Evolutionary conservation across 2,797 vertebrate genomes (phyloP).

Genomic region (Sphenopsis melanotis): DNA sequence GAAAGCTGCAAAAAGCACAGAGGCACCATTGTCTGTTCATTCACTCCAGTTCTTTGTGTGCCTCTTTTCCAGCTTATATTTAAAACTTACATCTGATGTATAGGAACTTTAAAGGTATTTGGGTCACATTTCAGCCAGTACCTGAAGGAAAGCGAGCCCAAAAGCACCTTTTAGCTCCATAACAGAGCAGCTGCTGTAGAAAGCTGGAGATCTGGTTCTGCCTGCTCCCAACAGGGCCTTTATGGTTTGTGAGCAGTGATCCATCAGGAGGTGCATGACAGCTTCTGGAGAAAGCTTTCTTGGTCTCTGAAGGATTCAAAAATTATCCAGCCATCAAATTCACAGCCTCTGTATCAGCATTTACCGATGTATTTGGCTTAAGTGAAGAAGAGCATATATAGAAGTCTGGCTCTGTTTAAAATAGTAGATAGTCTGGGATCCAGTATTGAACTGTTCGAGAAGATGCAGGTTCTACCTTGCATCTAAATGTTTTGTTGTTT

Average conservation of each 20-base stretch:
- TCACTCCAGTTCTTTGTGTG: background rate
- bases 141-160: background rate
- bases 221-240: background rate
- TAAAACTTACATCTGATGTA: background rate
- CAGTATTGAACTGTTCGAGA: background rate
- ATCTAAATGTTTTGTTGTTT: background rate
- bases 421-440: background rate
- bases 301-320: slow-evolving; percentile 45
- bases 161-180: background rate
- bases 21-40: background rate
- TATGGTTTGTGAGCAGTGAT: slow-evolving; percentile 37
- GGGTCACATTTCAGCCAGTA: background rate
- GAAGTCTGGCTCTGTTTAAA: slow-evolving; percentile 37
- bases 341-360: slow-evolving; percentile 60
- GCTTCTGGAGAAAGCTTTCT: slow-evolving; percentile 31
- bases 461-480: background rate
- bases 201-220: background rate
- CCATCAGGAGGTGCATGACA: slow-evolving; percentile 41
- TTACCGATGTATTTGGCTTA: background rate
- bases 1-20: background rate
- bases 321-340: slow-evolving; percentile 42
- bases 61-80: background rate
- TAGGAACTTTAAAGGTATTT: background rate
- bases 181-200: background rate
- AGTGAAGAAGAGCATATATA: background rate